These are phyloP conservation scores for Eleginops maclovinus DNA, from an alignment of 2,113 vertebrate species.

Conservation along the genomic window DNA sequence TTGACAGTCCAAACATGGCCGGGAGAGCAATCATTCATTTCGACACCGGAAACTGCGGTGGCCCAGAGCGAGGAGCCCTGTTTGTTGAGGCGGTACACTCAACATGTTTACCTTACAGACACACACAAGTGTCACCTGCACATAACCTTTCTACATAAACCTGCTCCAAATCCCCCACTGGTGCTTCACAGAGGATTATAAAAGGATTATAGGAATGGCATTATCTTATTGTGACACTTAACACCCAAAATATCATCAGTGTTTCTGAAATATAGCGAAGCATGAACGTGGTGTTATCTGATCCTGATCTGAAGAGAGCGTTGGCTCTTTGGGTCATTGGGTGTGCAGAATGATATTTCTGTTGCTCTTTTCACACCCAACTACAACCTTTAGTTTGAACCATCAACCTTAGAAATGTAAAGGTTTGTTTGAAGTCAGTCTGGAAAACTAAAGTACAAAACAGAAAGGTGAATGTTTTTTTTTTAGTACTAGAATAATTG, in stretches of 20 bases:
- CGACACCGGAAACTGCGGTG: conserved; percentile 42
- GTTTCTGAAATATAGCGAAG: conserved; percentile 25
- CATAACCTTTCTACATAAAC: conserved; percentile 28
- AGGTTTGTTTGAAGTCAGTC: background rate
- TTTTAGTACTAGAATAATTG: background rate
- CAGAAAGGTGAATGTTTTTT: background rate
- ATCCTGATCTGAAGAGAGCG: background rate
- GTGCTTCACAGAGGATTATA: background rate
- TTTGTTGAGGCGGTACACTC: conserved; percentile 10
- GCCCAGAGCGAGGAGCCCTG: conserved; percentile 31
- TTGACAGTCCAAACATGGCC: conserved; percentile 77
- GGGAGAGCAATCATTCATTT: conserved; percentile 30
- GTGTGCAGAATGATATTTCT: background rate
- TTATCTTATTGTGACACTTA: background rate
- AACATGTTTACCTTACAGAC: conserved; percentile 69
- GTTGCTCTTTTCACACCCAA: background rate
- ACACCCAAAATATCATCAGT: conserved; percentile 50
- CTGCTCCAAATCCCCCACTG: conserved; percentile 15
- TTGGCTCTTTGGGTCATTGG: background rate
- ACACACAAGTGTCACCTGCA: conserved; percentile 45
- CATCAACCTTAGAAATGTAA: background rate
- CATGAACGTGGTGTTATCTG: conserved; percentile 34
- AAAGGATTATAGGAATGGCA: background rate
- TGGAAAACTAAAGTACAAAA: background rate
- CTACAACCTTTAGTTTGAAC: background rate